Evolutionary conservation across 1,140 invertebrate species (phyloP).

Genomic region (Cydia pomonella): DNA sequence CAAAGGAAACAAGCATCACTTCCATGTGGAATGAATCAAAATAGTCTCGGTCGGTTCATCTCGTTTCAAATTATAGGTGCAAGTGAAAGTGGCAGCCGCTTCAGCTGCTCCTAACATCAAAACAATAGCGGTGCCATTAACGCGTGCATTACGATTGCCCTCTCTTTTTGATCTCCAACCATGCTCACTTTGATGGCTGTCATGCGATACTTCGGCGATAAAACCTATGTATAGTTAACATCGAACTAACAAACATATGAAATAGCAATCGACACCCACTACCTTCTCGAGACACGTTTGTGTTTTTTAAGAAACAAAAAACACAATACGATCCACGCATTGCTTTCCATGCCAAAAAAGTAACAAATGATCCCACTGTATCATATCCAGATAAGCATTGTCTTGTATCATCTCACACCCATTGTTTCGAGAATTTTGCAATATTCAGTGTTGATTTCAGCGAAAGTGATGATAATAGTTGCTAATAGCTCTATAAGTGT

Average conservation of each 20-base stretch:
- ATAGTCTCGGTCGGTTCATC: slow-evolving; percentile 7
- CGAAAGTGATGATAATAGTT: slow-evolving; percentile 28
- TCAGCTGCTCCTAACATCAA: slow-evolving; percentile 19
- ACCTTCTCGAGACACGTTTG: slow-evolving; percentile 1
- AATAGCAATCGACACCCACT: slow-evolving; percentile 18
- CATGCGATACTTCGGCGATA: slow-evolving; percentile 26
- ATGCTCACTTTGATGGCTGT: slow-evolving; percentile 19
- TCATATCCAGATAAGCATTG: slow-evolving; percentile 2
- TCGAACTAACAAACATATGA: neutral
- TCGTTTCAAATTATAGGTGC: slow-evolving; percentile 24
- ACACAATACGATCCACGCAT: slow-evolving; percentile 14
- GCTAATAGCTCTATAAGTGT: slow-evolving; percentile 16
- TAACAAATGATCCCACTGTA: slow-evolving; percentile 21
- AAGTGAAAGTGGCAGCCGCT: slow-evolving; percentile 18
- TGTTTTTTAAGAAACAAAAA: slow-evolving; percentile 13
- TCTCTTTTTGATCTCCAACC: slow-evolving; percentile 21
- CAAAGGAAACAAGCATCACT: neutral
- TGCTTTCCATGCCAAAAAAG: slow-evolving; percentile 29
- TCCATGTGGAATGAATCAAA: slow-evolving; percentile 4
- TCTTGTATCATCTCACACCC: slow-evolving; percentile 30
- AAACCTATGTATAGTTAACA: slow-evolving; percentile 22
- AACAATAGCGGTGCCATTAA: slow-evolving; percentile 20
- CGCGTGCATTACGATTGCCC: slow-evolving; percentile 29
- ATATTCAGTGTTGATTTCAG: slow-evolving; percentile 12
- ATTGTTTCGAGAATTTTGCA: slow-evolving; percentile 26